These are phyloP conservation scores for Megaceryle maxima DNA, from an alignment of 2,113 vertebrate species.

Conservation along the genomic window DNA sequence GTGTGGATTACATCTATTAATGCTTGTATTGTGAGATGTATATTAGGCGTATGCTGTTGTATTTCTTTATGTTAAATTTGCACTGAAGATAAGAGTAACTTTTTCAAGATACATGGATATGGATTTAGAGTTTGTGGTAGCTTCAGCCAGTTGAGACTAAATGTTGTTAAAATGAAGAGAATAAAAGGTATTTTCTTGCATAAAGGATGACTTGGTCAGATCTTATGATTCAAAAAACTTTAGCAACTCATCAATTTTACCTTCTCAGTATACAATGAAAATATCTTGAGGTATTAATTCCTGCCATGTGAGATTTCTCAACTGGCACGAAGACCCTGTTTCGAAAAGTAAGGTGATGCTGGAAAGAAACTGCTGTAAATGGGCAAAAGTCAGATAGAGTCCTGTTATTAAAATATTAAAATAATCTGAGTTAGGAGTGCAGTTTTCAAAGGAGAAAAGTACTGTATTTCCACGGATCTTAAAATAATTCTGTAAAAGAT, in stretches of 20 bases:
- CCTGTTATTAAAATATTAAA: not conserved
- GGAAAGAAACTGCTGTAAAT: not conserved
- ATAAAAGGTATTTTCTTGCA: not conserved
- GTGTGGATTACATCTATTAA: not conserved
- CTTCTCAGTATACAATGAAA: not conserved
- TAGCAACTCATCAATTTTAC: not conserved
- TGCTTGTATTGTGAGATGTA: not conserved
- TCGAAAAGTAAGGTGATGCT: not conserved
- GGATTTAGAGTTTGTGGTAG: not conserved
- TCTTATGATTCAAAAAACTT: not conserved
- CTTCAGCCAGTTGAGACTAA: not conserved
- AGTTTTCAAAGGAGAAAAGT: not conserved
- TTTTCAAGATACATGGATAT: not conserved
- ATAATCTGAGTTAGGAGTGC: not conserved
- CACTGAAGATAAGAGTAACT: not conserved
- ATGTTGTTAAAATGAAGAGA: not conserved
- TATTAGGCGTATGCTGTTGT: not conserved
- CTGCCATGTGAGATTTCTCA: not conserved
- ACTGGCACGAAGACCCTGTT: not conserved
- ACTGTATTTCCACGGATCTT: not conserved
- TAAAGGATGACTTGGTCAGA: not conserved
- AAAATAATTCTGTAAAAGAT: not conserved
- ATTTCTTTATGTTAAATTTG: not conserved
- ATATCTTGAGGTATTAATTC: not conserved
- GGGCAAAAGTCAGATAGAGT: not conserved